Base-by-base conservation (phyloP, 2,888 invertebrate genomes). In the Drosophila diplacantha region DNA sequence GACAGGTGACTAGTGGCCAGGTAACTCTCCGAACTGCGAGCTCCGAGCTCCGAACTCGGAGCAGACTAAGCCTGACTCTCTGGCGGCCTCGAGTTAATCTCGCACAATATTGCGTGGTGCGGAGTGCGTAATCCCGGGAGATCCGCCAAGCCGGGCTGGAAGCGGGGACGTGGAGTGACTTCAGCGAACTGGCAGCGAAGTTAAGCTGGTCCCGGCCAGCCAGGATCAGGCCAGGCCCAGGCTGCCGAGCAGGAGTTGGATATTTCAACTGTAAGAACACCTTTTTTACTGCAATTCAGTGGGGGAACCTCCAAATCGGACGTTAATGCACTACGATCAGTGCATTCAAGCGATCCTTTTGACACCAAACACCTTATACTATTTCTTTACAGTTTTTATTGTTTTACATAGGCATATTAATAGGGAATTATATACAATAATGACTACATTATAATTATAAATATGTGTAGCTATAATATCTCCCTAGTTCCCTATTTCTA, bases 21-120 rank as follows among this genome's bases (percentile, higher is more conserved):
- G 59, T 58, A 60, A 46, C 18, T 9, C 26, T 3, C 3, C 4
- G 7, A 43, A 29, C 2, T 16, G 18, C 7, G 3, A 44, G 39
- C 49, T 46, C n/a, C 5, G 14, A 43, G 35, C 2, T 16, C 31
- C 4, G 1, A 44, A 34, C 49, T 46, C 16, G 38, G 3, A 12
- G 24, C 8, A 35, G 49, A 34, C 37, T 50, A 46, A 68, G 31
- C 39, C 68, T 61, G 60, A 74, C 74, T 74, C 58, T 34, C 16
- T 60, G 54, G 49, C 70, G 46, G 38, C 57, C 26, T 49, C 71
- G 65, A 78, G 83, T 81, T 78, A 81, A 83, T 83, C 83, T 62
- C 69, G 52, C 81, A 73, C 64, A 83, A 78, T 71, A 75, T 78
- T 83, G 59, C 83, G 83, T 83, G 54, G 55, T 37, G 24, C 11